phyloP scores from a whole-genome alignment of 2,888 invertebrate species.

The Eilema caniola region DNA sequence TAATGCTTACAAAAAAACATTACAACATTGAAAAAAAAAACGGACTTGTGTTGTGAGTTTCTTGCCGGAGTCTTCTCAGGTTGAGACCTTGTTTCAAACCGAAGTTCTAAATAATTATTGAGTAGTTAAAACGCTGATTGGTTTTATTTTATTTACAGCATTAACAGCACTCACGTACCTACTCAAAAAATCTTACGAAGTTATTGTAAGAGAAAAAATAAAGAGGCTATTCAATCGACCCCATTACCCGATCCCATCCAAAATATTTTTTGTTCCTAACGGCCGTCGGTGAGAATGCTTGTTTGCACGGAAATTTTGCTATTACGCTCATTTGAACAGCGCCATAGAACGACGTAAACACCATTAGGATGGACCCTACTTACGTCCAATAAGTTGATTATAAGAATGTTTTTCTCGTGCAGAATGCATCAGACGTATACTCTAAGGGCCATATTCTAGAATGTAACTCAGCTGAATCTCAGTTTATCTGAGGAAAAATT shows the following conservation, averaged over 20 bases:
- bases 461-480: too few relatives aligned
- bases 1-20: too few relatives aligned
- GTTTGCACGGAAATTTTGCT: slow-evolving; percentile 36
- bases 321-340: slow-evolving; percentile 21
- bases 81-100: too few relatives aligned
- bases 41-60: too few relatives aligned
- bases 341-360: slow-evolving; percentile 19
- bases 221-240: slow-evolving; percentile 8
- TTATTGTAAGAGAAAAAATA: slow-evolving; percentile 2
- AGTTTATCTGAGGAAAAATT: too few relatives aligned
- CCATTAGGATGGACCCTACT: slow-evolving; percentile 28
- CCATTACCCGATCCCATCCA: slow-evolving; percentile 15
- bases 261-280: slow-evolving; percentile 28
- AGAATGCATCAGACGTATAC: not conserved
- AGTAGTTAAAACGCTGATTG: not conserved
- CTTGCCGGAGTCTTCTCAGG: too few relatives aligned
- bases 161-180: too few relatives aligned
- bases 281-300: slow-evolving; percentile 24
- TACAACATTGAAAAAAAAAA: too few relatives aligned
- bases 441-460: not conserved
- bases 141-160: not conserved
- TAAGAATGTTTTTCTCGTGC: slow-evolving; percentile 12
- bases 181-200: not conserved
- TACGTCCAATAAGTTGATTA: slow-evolving; percentile 22
- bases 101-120: too few relatives aligned